Percentiles rank a stretch among this genome's conserved stretches.
Conservation (phyloP, 2,888 invertebrate species). For the Agapostemon virescens region DNA sequence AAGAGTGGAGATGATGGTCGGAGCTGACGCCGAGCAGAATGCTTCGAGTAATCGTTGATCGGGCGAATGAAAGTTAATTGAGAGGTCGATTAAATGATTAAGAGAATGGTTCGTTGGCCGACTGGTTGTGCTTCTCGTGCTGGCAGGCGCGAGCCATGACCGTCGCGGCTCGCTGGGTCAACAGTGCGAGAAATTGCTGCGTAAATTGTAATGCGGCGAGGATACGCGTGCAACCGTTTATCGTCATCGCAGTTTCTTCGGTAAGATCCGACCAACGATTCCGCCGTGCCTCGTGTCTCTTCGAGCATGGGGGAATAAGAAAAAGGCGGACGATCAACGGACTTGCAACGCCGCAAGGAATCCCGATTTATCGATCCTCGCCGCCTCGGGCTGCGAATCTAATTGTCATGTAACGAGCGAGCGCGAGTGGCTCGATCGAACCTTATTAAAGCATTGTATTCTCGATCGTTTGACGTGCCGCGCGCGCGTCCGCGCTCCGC, state of each 20-base stretch:
- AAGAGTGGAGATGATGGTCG: not conserved
- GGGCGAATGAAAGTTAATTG: slow-evolving; percentile 58
- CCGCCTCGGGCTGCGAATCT: slow-evolving; percentile 9
- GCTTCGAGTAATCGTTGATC: slow-evolving; percentile 22
- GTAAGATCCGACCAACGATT: not conserved
- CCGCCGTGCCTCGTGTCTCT: not conserved
- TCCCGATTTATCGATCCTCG: slow-evolving; percentile 30
- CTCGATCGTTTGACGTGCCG: slow-evolving; percentile 44
- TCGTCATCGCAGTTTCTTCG: not conserved
- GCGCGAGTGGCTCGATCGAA: slow-evolving; percentile 10
- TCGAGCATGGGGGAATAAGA: not conserved
- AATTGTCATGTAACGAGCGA: slow-evolving; percentile 31
- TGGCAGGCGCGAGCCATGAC: slow-evolving; percentile 10
- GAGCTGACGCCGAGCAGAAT: not conserved
- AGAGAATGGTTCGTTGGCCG: slow-evolving; percentile 40
- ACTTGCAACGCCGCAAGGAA: not conserved
- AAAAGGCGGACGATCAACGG: not conserved
- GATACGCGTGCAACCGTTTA: slow-evolving; percentile 11
- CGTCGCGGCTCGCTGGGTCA: not conserved
- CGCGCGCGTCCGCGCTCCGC: not conserved
- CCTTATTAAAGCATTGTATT: slow-evolving; percentile 44
- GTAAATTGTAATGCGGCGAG: slow-evolving; percentile 7
- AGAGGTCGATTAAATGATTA: slow-evolving; percentile 55
- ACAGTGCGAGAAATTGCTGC: slow-evolving; percentile 9
- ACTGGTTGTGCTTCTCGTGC: slow-evolving; percentile 27